Conservation (phyloP, 2,113 vertebrate genomes). For the Ploceus nigricollis region DNA sequence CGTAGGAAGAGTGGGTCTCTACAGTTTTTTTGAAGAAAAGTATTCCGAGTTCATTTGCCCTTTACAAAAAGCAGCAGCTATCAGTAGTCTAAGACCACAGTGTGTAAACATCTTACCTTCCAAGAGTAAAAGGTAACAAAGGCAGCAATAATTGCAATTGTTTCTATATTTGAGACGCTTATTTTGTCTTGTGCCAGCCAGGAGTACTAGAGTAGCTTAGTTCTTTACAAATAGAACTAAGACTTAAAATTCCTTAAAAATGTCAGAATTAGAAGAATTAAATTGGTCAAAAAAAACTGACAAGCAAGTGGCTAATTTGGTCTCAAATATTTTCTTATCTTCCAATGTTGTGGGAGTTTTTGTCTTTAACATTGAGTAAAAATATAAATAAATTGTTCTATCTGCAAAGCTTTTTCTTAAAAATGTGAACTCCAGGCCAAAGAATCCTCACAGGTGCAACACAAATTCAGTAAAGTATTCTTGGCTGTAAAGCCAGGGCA, state of each 20-base stretch:
- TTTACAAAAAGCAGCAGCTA: not conserved
- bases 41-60: not conserved
- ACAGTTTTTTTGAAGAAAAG: accelerated
- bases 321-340: not conserved
- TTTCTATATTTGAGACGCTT: not conserved
- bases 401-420: not conserved
- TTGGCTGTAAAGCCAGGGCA: not conserved
- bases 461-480: not conserved
- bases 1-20: not conserved
- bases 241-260: not conserved
- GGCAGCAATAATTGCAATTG: not conserved
- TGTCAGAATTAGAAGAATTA: not conserved
- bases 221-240: not conserved
- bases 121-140: not conserved
- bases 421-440: not conserved
- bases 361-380: not conserved
- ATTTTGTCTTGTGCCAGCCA: not conserved
- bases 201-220: not conserved
- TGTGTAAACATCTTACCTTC: not conserved
- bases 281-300: not conserved
- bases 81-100: not conserved
- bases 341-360: not conserved
- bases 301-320: not conserved
- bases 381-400: not conserved
- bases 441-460: not conserved